These are phyloP conservation scores for Phyllotreta cruciferae DNA, from an alignment of 2,888 invertebrate genomes.

Conservation along the genomic window DNA sequence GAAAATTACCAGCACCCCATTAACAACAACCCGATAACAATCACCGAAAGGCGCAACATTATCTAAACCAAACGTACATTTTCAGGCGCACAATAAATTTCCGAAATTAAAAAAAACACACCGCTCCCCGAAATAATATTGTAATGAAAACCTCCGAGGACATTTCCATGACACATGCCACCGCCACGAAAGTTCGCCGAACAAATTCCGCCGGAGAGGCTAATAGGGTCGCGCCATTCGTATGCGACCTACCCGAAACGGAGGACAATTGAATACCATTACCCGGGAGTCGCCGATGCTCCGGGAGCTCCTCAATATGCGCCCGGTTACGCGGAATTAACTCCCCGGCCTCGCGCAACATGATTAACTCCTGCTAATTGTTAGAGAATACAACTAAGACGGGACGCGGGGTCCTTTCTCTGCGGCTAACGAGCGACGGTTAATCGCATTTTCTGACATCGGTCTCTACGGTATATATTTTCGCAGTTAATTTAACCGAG, in stretches of 20 bases:
- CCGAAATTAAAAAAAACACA: too few species aligned
- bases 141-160: too few species aligned
- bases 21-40: too few species aligned
- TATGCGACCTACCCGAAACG: conserved; percentile 4
- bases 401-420: conserved; percentile 19
- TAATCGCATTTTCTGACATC: conserved; percentile 27
- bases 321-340: conserved; percentile 22
- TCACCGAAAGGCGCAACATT: too few species aligned
- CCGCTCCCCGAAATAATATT: too few species aligned
- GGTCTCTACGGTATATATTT: conserved; percentile 30
- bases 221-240: not conserved
- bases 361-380: conserved; percentile 34
- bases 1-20: too few species aligned
- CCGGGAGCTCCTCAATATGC: conserved; percentile 21
- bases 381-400: conserved; percentile 29
- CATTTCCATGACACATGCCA: too few species aligned
- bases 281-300: conserved; percentile 12
- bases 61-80: too few species aligned
- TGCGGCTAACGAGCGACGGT: conserved; percentile 19
- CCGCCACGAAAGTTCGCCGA: too few species aligned
- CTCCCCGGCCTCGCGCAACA: conserved; percentile 27
- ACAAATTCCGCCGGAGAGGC: too few species aligned
- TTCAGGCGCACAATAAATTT: too few species aligned
- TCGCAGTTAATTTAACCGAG: conserved; percentile 30
- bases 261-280: conserved; percentile 18